Percentiles rank a stretch among this genome's conserved stretches.
phyloP scores from a whole-genome alignment of 35 echinoderm and acorn worm species.

The Heliocidaris tuberculata region DNA sequence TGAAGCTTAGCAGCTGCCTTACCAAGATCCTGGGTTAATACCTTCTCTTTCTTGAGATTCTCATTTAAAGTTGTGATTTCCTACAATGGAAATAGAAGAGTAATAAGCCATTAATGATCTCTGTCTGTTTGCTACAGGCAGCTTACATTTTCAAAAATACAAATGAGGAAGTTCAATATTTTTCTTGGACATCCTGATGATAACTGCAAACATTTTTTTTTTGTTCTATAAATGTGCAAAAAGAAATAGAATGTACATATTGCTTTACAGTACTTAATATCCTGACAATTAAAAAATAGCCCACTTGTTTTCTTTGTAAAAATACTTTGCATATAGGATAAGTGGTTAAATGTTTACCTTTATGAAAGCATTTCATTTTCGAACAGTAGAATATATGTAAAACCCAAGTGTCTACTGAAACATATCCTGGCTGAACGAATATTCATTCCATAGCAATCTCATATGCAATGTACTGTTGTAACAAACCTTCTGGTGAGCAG shows the following conservation, averaged over 20 bases:
- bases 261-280: too few relatives aligned
- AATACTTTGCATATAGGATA: too few relatives aligned
- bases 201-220: too few relatives aligned
- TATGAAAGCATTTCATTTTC: too few relatives aligned
- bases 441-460: neutral
- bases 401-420: neutral
- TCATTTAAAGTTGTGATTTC: conserved; percentile 61
- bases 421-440: neutral
- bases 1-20: conserved; percentile 86
- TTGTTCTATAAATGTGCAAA: too few relatives aligned
- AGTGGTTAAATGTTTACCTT: too few relatives aligned
- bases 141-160: too few relatives aligned
- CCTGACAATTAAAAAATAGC: too few relatives aligned
- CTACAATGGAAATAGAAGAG: neutral
- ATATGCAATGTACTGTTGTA: neutral
- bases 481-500: conserved; percentile 20
- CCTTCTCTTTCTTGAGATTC: conserved; percentile 67
- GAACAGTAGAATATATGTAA: neutral
- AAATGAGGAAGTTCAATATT: too few relatives aligned
- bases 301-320: too few relatives aligned
- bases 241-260: too few relatives aligned
- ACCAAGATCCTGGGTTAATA: conserved; percentile 74
- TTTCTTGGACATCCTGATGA: too few relatives aligned
- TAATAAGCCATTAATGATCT: neutral
- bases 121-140: neutral